Base-by-base conservation (phyloP, 1,140 invertebrate species). In the Whitmania pigra region DNA sequence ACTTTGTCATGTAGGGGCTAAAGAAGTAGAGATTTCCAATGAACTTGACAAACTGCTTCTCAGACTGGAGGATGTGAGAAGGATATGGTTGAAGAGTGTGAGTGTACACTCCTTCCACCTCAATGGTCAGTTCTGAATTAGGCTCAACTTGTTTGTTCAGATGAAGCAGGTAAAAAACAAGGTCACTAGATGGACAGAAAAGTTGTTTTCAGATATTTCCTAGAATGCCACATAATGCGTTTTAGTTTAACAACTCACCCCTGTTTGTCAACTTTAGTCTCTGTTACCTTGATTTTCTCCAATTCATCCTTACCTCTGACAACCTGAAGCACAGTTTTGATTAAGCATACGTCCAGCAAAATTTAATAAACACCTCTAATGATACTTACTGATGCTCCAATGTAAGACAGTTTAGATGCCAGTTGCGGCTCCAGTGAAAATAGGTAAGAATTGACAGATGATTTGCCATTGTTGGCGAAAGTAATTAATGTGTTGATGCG, bases 41-140 rank as follows among this genome's bases (percentile, higher is more conserved):
- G 78, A 90, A 96, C 75, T 88, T 87, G 0, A 97, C 91, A 70
- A 95, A 83, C 80, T 98, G 95, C 76, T 93, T 93, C 77, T 97
- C 94, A 74, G 90, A 88, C 80, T 97, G 95, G 0, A 86, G 86
- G 72, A 98, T 95, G 77, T 88, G 85, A 22, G 87, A 87, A 0
- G 95, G 95, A 82, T 92, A 90, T 1, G 94, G 90, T 17, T 82
- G 76, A 7, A 96, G 81, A 36, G 87, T 85, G 78, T 93, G 89
- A 0, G 88, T 88, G 31, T 88, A 88, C 0, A 93, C 86, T 15
- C 86, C 85, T 78, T 95, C 91, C 0, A 94, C 83, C 67, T 87
- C 87, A 36, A 88, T 76, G 71, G 80, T 79, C 17, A 78, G 75
- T 18, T 74, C 77, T 68, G 79, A 81, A 7, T 79, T 83, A 69